A percentile compares a stretch with the other conserved stretches of the same genome.
Conservation (phyloP, 64 coral and sea anemone genomes). For the Pocillopora verrucosa region DNA sequence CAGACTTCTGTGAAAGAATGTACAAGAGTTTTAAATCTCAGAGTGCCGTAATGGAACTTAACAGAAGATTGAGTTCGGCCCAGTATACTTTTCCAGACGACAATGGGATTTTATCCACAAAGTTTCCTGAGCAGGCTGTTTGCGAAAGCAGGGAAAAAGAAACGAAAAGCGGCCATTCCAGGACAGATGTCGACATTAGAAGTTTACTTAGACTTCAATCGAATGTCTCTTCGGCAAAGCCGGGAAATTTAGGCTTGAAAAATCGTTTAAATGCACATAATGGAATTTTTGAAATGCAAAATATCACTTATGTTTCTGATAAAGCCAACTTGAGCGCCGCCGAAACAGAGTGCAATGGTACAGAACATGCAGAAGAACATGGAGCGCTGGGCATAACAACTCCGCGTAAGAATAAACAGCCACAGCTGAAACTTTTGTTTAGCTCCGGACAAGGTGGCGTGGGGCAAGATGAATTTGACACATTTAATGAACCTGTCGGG, state of each 20-base stretch:
- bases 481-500: constrained; percentile 76
- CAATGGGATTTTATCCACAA: not conserved
- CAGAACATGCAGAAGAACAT: not conserved
- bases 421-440: not conserved
- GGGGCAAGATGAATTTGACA: constrained; percentile 10
- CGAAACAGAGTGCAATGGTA: not conserved
- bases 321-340: not conserved
- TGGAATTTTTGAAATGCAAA: constrained; percentile 35
- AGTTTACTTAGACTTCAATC: constrained; percentile 1
- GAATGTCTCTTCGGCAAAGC: not conserved
- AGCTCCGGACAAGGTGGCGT: constrained; percentile 14
- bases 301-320: not conserved
- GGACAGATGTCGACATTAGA: not conserved
- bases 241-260: not conserved
- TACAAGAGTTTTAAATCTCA: not conserved
- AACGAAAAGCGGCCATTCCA: not conserved
- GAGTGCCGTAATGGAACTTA: not conserved
- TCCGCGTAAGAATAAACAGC: not conserved
- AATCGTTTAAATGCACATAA: constrained; percentile 14
- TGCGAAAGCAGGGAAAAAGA: not conserved
- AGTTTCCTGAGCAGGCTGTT: not conserved
- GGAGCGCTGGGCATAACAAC: not conserved
- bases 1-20: constrained; percentile 4
- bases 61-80: not conserved
- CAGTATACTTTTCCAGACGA: not conserved